Evolutionary conservation across 2,888 invertebrate species (phyloP).

Genomic region (Drosophila fungiperda): DNA sequence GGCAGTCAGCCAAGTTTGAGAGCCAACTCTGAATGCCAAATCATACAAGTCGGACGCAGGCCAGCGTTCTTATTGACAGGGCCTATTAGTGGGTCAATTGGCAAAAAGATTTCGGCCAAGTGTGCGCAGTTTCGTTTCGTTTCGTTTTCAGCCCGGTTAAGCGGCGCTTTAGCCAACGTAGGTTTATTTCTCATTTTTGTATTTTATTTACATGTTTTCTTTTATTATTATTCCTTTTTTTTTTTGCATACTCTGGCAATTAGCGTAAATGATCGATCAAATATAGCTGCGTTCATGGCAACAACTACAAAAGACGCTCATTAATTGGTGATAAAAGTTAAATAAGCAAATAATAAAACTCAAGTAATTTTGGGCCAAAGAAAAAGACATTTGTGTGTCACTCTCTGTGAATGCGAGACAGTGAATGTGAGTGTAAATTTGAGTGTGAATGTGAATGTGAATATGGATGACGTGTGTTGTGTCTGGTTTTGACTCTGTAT

Average conservation of each 20-base stretch:
- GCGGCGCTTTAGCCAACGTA: constrained; percentile 15
- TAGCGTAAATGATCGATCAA: constrained; percentile 73
- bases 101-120: constrained; percentile 58
- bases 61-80: constrained; percentile 71
- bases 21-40: constrained; percentile 29
- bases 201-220: constrained; percentile 43
- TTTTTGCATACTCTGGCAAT: constrained; percentile 72
- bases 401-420: background rate
- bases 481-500: constrained; percentile 7
- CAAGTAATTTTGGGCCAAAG: constrained; percentile 56
- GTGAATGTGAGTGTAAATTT: background rate
- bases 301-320: constrained; percentile 41
- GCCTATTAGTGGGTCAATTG: constrained; percentile 79
- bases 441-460: background rate
- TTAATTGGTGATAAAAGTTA: constrained; percentile 81
- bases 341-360: constrained; percentile 80
- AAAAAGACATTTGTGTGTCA: constrained; percentile 37
- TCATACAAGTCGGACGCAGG: constrained; percentile 37
- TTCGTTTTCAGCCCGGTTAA: constrained; percentile 7
- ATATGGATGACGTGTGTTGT: constrained; percentile 2
- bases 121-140: constrained; percentile 27
- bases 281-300: constrained; percentile 47
- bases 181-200: constrained; percentile 51
- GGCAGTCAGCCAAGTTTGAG: constrained; percentile 5
- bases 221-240: background rate